These are phyloP conservation scores for Anas bahamensis DNA, from an alignment of 2,797 vertebrate genomes.

Conservation along the genomic window DNA sequence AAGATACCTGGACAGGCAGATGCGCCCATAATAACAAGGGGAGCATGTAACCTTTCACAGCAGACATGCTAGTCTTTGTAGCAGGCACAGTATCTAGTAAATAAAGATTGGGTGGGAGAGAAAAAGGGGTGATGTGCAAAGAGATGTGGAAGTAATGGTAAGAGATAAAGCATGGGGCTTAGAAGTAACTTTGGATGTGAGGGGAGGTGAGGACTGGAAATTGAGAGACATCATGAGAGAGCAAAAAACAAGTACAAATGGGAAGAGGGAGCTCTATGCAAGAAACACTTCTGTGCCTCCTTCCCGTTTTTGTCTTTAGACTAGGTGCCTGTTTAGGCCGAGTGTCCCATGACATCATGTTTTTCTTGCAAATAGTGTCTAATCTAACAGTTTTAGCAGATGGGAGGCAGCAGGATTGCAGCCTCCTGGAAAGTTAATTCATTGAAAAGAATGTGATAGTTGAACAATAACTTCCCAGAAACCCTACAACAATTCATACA, in stretches of 20 bases:
- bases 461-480: conserved; percentile 39
- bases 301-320: neutral
- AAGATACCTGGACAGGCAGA: neutral
- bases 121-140: neutral
- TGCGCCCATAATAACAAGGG: neutral
- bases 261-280: neutral
- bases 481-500: neutral
- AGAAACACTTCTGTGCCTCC: neutral
- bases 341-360: rapidly evolving
- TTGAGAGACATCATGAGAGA: neutral
- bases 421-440: neutral
- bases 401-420: neutral
- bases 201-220: neutral
- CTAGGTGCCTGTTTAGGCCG: neutral
- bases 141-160: neutral
- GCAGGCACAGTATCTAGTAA: neutral
- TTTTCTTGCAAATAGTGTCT: neutral
- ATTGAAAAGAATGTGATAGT: neutral
- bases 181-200: neutral
- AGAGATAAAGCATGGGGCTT: neutral
- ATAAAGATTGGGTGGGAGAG: neutral
- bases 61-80: neutral
- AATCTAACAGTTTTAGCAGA: neutral
- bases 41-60: neutral
- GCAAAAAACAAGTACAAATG: neutral